These are phyloP conservation scores for Yponomeuta plumbellus DNA, from an alignment of 2,888 invertebrate genomes.

Conservation along the genomic window DNA sequence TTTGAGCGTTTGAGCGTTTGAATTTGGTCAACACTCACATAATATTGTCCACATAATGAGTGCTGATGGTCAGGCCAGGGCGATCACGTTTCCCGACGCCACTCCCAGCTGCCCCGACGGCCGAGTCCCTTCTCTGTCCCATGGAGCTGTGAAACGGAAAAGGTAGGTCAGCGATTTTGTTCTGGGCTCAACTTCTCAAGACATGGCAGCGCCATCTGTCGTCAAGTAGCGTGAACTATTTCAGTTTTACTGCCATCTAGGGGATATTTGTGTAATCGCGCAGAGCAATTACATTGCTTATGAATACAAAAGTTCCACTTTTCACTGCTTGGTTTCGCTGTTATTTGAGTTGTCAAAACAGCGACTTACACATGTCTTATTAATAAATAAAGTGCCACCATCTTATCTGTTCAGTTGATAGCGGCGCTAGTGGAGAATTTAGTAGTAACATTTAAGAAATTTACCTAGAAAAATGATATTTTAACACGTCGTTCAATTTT, in stretches of 20 bases:
- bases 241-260: background rate
- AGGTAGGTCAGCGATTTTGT: background rate
- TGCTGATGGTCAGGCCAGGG: conserved; percentile 53
- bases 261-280: background rate
- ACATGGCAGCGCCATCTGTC: conserved; percentile 32
- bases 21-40: conserved; percentile 36
- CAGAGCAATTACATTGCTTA: background rate
- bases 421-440: too few species aligned
- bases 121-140: conserved; percentile 49
- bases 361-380: too few species aligned
- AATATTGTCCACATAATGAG: conserved; percentile 61
- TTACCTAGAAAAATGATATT: too few species aligned
- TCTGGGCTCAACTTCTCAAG: too few species aligned
- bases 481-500: too few species aligned
- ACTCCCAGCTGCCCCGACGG: conserved; percentile 15
- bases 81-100: conserved; percentile 35
- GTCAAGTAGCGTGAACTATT: conserved; percentile 19
- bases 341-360: background rate
- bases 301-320: too few species aligned
- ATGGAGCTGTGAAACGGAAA: conserved; percentile 48
- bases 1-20: background rate
- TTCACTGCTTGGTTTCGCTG: conserved; percentile 25
- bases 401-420: too few species aligned
- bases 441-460: too few species aligned
- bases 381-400: too few species aligned